Base-by-base conservation (phyloP, 2,113 vertebrate species). In the Cryptomyrus ogoouensis region DNA sequence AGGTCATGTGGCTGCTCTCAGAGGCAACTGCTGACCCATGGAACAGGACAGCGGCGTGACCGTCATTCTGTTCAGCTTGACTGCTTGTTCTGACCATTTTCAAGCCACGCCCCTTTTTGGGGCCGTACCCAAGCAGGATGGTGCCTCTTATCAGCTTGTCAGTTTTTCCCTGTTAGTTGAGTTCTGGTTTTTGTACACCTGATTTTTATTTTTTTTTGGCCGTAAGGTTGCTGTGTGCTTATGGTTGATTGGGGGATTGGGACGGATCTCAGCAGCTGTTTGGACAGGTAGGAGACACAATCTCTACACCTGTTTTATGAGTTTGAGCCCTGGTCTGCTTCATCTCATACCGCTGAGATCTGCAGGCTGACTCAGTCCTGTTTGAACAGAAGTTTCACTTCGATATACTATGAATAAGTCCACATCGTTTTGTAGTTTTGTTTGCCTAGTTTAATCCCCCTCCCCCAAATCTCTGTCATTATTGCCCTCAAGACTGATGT, bases 211-310 rank as follows among this genome's bases (percentile, higher is more conserved):
- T 95, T 94, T 96, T 96, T 94, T 93, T 94, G 91, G 47, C 95
- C 91, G 93, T 95, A 95, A 95, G 95, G 95, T 96, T 95, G 95
- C 96, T 96, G 95, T 95, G 96, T 95, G 95, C 96, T 96, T 96
- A 96, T 95, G 96, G 96, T 93, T 94, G 95, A 94, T 95, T 91
- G 91, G 96, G 94, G 95, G 94, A 88, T 95, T 94, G 93, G 93
- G 94, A 95, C 94, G 95, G 95, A 95, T 94, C 95, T 94, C 92
- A 93, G 95, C 95, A 96, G 96, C 95, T 96, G 95, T 95, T 96
- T 92, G 91, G 91, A 90, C 93, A 93, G 92, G 91, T 91, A 92
- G 93, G 92, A 56, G 92, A 83, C 50, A 91, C 19, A 92, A 90
- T 52, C 27, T 85, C 92, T 91, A 39, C 89, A 27, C 86, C 91